These are phyloP conservation scores for Dipodomys merriami DNA, from an alignment of 2,113 vertebrate genomes.

Conservation along the genomic window DNA sequence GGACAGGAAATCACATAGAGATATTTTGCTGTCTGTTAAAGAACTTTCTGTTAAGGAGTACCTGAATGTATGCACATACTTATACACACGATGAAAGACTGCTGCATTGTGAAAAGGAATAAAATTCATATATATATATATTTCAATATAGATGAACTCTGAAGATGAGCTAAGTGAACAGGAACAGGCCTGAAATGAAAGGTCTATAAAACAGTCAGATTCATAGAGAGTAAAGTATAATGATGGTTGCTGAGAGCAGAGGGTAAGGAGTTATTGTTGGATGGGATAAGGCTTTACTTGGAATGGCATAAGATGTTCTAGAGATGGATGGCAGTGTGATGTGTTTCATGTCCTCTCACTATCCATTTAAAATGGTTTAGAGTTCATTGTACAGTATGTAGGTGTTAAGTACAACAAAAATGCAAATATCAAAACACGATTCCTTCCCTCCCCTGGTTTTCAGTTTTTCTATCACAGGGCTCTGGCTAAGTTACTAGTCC, in stretches of 20 bases:
- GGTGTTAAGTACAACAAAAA: neutral
- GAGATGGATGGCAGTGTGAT: neutral
- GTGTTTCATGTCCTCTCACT: neutral
- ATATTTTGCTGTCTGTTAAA: conserved; percentile 51
- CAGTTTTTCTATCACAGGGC: neutral
- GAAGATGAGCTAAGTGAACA: neutral
- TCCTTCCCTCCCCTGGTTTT: neutral
- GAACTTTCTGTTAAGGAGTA: neutral
- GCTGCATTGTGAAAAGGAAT: neutral
- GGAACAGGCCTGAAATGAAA: neutral
- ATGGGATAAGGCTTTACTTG: no score
- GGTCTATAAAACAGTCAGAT: neutral
- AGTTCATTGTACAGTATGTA: neutral
- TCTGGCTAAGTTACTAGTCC: fast-evolving
- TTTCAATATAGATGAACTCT: neutral
- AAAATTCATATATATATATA: neutral
- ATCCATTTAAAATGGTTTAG: neutral
- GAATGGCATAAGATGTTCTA: neutral
- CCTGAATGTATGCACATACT: neutral
- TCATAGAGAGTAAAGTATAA: neutral
- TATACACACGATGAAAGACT: neutral
- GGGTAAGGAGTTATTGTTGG: no score
- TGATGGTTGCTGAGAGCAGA: fast-evolving
- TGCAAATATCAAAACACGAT: neutral
- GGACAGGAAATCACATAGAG: conserved; percentile 32